phyloP scores from a whole-genome alignment of 2,888 invertebrate species.

The Lypha dubia region DNA sequence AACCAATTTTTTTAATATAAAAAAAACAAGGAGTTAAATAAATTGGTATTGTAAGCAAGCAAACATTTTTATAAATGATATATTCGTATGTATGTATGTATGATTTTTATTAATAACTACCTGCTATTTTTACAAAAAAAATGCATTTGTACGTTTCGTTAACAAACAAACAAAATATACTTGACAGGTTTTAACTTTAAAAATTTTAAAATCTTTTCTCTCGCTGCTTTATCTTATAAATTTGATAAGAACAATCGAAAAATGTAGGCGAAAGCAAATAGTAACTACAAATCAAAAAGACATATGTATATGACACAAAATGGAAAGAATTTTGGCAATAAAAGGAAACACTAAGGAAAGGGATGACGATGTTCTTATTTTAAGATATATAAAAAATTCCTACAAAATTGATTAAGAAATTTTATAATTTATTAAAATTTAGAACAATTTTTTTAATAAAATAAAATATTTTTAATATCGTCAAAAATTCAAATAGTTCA shows the following conservation, averaged over 20 bases:
- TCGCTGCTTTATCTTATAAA: neutral
- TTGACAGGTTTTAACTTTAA: slow-evolving; percentile 34
- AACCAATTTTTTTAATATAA: neutral
- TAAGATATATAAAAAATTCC: too few species aligned
- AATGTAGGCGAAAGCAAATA: slow-evolving; percentile 42
- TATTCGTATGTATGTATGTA: neutral
- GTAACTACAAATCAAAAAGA: slow-evolving; percentile 50
- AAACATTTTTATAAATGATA: neutral
- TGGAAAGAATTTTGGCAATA: neutral
- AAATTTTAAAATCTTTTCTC: neutral
- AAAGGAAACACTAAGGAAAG: too few species aligned
- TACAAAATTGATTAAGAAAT: too few species aligned
- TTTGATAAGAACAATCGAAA: neutral
- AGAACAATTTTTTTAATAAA: too few species aligned
- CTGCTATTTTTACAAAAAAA: neutral
- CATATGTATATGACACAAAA: slow-evolving; percentile 48
- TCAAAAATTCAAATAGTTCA: too few species aligned
- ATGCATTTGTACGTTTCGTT: neutral
- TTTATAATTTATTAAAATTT: too few species aligned
- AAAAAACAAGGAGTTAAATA: neutral
- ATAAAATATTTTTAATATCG: too few species aligned
- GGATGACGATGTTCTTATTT: too few species aligned
- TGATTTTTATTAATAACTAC: slow-evolving; percentile 18
- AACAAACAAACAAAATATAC: neutral
- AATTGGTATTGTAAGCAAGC: neutral